phyloP scores from a whole-genome alignment of 2,888 invertebrate species.

The Ectemnius cavifrons region DNA sequence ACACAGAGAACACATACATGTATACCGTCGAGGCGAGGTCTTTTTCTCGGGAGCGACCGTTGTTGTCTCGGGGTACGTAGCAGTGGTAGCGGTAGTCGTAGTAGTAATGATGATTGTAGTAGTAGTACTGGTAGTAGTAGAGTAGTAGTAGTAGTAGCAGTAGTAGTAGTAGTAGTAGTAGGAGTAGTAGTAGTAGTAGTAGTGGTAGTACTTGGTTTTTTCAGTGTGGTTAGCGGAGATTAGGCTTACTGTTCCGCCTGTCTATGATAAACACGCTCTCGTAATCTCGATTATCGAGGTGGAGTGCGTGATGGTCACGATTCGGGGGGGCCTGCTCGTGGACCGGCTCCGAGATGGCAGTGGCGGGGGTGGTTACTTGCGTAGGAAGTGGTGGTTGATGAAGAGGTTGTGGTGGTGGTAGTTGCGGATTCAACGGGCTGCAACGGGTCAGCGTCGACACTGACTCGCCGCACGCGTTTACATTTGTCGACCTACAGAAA shows the following conservation, averaged over 20 bases:
- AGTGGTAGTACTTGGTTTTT: conserved; percentile 60
- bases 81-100: conserved; percentile 45
- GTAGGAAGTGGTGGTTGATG: conserved; percentile 77
- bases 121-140: conserved; percentile 56
- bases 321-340: conserved; percentile 76
- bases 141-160: conserved; percentile 58
- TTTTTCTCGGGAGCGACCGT: conserved; percentile 59
- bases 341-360: conserved; percentile 77
- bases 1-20: conserved; percentile 56
- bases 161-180: conserved; percentile 49
- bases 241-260: conserved; percentile 79
- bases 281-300: conserved; percentile 83
- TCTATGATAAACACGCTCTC: conserved; percentile 86
- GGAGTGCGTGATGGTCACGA: conserved; percentile 77
- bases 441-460: conserved; percentile 78
- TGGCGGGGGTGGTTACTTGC: conserved; percentile 77
- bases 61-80: conserved; percentile 63
- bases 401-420: conserved; percentile 75
- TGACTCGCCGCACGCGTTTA: conserved; percentile 78
- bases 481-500: conserved; percentile 78
- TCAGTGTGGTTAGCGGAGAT: conserved; percentile 76
- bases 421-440: conserved; percentile 78
- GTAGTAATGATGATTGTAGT: conserved; percentile 48
- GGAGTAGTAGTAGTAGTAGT: conserved; percentile 51
- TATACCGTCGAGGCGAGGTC: conserved; percentile 56